Percentiles rank a stretch among this genome's conserved stretches.
These are phyloP conservation scores for Drosophila engyochracea DNA, from an alignment of 2,888 invertebrate genomes.

Conservation along the genomic window DNA sequence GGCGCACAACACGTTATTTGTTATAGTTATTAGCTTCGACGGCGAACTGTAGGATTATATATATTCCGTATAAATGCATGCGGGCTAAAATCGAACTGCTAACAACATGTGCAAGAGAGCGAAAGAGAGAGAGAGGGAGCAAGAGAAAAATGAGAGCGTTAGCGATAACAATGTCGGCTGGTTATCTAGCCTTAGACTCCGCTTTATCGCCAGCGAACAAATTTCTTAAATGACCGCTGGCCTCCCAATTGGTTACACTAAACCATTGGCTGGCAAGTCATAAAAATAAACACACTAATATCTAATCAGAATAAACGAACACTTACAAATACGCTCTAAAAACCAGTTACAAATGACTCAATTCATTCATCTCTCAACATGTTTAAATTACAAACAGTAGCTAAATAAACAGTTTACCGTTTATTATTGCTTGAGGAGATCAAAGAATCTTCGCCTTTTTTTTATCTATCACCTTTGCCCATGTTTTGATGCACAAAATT, in stretches of 20 bases:
- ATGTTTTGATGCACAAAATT: neutral
- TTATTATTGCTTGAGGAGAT: conserved; percentile 6
- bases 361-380: neutral
- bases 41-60: conserved; percentile 57
- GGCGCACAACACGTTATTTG: conserved; percentile 45
- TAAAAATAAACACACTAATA: conserved; percentile 21
- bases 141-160: conserved; percentile 3
- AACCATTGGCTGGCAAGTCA: neutral
- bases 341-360: conserved; percentile 1
- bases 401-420: conserved; percentile 5
- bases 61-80: conserved; percentile 48
- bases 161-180: conserved; percentile 21
- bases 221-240: conserved; percentile 60
- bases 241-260: conserved; percentile 48
- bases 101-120: conserved; percentile 49
- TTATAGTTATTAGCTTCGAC: conserved; percentile 31
- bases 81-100: conserved; percentile 24
- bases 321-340: conserved; percentile 21
- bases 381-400: neutral
- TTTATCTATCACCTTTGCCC: neutral
- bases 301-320: conserved; percentile 38
- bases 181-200: conserved; percentile 60
- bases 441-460: neutral
- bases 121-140: conserved; percentile 24
- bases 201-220: conserved; percentile 61